Percentiles rank a stretch among this genome's conserved stretches.
Evolutionary conservation across 2,888 invertebrate species (phyloP).

Genomic region (Ectemnius lituratus): DNA sequence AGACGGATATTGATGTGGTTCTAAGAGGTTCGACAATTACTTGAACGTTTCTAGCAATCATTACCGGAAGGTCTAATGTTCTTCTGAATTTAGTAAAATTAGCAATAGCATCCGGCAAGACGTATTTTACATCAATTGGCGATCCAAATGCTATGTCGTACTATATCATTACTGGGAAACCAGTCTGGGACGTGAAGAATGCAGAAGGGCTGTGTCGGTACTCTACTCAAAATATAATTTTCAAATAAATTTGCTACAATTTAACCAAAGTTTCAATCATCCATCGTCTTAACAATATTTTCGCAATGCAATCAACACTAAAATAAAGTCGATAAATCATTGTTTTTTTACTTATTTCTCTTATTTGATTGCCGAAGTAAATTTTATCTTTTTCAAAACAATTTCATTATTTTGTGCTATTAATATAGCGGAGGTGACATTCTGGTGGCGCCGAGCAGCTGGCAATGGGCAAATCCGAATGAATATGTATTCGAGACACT

Average conservation of each 20-base stretch:
- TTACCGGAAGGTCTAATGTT: background rate
- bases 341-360: too few relatives aligned
- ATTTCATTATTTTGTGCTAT: too few relatives aligned
- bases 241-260: background rate
- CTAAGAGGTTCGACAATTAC: constrained; percentile 79
- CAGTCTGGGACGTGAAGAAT: constrained; percentile 81
- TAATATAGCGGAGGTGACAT: constrained; percentile 81
- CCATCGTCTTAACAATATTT: too few relatives aligned
- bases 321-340: too few relatives aligned
- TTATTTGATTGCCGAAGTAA: too few relatives aligned
- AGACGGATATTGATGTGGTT: constrained; percentile 82
- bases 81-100: constrained; percentile 79
- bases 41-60: background rate
- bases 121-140: constrained; percentile 81
- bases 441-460: constrained; percentile 81
- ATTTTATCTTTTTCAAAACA: too few relatives aligned
- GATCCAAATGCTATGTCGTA: constrained; percentile 78
- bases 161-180: constrained; percentile 82
- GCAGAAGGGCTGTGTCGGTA: constrained; percentile 73
- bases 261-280: too few relatives aligned
- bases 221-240: constrained; percentile 30
- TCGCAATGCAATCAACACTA: too few relatives aligned
- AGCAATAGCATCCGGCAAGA: constrained; percentile 82
- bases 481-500: constrained; percentile 81
- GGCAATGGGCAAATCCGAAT: constrained; percentile 81